Evolutionary conservation across 2,797 vertebrate species (phyloP).

Genomic region (Microcaecilia unicolor): DNA sequence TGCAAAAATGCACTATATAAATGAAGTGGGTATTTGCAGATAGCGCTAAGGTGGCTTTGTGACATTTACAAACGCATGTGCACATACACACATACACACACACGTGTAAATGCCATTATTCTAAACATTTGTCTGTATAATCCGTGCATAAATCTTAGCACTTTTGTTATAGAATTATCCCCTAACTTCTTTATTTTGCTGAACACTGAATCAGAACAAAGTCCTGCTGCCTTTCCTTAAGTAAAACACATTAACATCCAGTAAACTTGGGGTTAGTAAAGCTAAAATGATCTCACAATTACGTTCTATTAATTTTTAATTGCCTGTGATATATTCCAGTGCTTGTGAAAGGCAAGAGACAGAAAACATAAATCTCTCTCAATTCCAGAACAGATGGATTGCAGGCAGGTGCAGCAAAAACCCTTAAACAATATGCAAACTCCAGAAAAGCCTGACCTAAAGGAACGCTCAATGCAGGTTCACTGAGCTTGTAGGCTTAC

Average conservation of each 20-base stretch:
- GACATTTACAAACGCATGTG: no score
- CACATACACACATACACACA: no score
- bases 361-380: background rate
- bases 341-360: background rate
- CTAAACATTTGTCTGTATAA: no score
- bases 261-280: slow-evolving; percentile 15
- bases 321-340: slow-evolving; percentile 24
- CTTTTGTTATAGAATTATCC: no score
- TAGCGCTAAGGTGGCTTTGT: no score
- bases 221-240: slow-evolving; percentile 10
- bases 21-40: no score
- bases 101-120: no score
- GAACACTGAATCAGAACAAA: slow-evolving; percentile 6
- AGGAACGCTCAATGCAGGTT: slow-evolving; percentile 8
- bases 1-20: no score
- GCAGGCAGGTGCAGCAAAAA: slow-evolving; percentile 31
- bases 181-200: slow-evolving; percentile 27
- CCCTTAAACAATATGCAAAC: slow-evolving; percentile 6
- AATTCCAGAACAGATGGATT: slow-evolving; percentile 13
- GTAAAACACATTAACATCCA: slow-evolving; percentile 29
- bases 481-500: slow-evolving; percentile 15
- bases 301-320: slow-evolving; percentile 34
- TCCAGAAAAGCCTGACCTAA: background rate
- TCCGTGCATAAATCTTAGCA: no score
- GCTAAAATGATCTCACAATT: slow-evolving; percentile 29